phyloP scores from a whole-genome alignment of 2,113 vertebrate species.

The pig (Sus scrofa) region DNA sequence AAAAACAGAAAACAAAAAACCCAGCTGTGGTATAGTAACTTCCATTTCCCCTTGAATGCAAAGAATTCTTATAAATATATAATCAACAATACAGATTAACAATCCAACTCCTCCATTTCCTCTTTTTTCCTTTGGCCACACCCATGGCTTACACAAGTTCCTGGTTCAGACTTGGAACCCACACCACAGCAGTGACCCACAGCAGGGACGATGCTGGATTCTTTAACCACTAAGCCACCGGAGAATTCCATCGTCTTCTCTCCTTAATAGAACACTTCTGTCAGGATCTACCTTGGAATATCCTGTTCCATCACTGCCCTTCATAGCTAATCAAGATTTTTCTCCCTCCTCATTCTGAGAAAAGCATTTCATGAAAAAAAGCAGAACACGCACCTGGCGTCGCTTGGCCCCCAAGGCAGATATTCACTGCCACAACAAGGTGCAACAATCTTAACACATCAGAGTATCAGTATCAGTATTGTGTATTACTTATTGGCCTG shows the following conservation, averaged over 20 bases:
- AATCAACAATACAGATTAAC: not conserved
- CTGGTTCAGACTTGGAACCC: no score
- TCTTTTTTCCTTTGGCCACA: no score
- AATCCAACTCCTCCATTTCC: not conserved
- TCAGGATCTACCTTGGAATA: not conserved
- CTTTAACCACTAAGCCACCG: no score
- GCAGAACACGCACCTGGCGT: not conserved
- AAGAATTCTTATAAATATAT: constrained; percentile 15
- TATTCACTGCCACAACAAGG: not conserved
- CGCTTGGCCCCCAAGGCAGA: not conserved
- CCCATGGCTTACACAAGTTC: no score
- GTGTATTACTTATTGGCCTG: not conserved
- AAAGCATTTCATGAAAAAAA: not conserved
- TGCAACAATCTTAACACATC: not conserved
- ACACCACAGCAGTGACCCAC: no score
- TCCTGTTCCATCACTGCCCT: not conserved
- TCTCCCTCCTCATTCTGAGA: not conserved
- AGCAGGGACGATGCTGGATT: no score
- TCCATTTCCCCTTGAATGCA: not conserved
- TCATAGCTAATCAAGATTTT: not conserved
- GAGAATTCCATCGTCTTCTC: not conserved
- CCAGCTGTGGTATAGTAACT: not conserved
- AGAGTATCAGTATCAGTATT: no score
- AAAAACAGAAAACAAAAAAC: no score
- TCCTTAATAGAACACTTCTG: not conserved